These are phyloP conservation scores for Crocodylus rhombifer DNA, from an alignment of 2,797 vertebrate species.

Conservation along the genomic window DNA sequence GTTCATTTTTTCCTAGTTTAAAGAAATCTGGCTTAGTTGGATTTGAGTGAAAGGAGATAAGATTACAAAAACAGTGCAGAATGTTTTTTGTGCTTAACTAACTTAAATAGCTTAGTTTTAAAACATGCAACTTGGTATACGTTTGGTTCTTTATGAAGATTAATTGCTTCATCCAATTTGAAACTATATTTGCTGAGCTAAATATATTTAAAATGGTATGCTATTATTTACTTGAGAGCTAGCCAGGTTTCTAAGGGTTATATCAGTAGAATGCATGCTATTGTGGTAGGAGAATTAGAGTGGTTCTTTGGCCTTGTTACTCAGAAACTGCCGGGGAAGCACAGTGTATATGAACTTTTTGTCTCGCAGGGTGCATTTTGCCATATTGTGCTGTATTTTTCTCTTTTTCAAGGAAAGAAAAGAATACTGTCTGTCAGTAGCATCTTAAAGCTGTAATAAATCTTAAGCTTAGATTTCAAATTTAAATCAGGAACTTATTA, in stretches of 20 bases:
- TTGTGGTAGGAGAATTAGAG: neutral
- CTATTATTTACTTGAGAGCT: neutral
- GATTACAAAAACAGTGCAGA: neutral
- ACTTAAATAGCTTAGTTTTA: constrained; percentile 3
- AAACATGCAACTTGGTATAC: neutral
- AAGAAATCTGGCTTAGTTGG: constrained; percentile 10
- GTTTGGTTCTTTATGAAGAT: constrained; percentile 2
- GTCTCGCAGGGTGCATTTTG: constrained; percentile 1
- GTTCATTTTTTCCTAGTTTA: neutral
- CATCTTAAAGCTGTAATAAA: neutral
- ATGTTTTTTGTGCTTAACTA: constrained; percentile 13
- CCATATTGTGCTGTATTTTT: neutral
- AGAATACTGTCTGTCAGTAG: neutral
- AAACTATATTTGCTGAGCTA: neutral
- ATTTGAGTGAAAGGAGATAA: neutral
- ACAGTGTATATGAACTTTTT: neutral
- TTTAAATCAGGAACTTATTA: constrained; percentile 51
- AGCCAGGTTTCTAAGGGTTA: constrained; percentile 20
- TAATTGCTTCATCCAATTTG: neutral
- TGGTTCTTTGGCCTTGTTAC: constrained; percentile 15
- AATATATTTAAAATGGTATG: neutral
- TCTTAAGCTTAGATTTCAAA: constrained; percentile 9
- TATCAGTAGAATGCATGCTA: neutral
- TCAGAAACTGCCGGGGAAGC: neutral
- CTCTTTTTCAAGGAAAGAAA: constrained; percentile 3